Percentiles rank a stretch among this genome's conserved stretches.
These are phyloP conservation scores for Erythrocercus mccallii DNA, from an alignment of 2,113 vertebrate genomes.

Conservation along the genomic window DNA sequence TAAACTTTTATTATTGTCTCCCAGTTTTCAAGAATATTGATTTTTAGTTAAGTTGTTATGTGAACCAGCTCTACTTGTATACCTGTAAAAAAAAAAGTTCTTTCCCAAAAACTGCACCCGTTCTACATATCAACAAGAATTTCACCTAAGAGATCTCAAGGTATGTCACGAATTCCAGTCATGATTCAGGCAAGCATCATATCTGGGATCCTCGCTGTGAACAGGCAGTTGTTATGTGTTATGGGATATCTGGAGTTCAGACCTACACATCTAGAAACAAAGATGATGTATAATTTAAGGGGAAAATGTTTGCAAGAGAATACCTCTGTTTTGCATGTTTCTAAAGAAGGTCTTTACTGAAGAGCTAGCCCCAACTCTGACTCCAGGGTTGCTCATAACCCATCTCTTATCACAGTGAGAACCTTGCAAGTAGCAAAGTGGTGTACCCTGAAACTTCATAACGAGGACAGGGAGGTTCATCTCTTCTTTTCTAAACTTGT, in stretches of 20 bases:
- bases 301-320: neutral
- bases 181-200: neutral
- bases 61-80: neutral
- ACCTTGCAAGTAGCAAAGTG: neutral
- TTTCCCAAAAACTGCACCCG: neutral
- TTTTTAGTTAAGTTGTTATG: neutral
- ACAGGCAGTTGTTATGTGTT: neutral
- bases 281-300: neutral
- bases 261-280: neutral
- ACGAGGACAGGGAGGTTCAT: accelerated
- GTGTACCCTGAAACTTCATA: neutral
- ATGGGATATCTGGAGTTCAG: neutral
- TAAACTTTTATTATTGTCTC: neutral
- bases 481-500: neutral
- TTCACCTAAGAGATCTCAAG: neutral
- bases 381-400: neutral
- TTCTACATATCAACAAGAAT: neutral
- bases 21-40: neutral
- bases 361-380: neutral
- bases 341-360: neutral
- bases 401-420: neutral
- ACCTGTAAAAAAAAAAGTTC: neutral
- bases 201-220: accelerated
- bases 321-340: neutral
- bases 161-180: neutral